These are phyloP conservation scores for Drosophila paulistorum DNA, from an alignment of 1,140 invertebrate species.

Conservation along the genomic window DNA sequence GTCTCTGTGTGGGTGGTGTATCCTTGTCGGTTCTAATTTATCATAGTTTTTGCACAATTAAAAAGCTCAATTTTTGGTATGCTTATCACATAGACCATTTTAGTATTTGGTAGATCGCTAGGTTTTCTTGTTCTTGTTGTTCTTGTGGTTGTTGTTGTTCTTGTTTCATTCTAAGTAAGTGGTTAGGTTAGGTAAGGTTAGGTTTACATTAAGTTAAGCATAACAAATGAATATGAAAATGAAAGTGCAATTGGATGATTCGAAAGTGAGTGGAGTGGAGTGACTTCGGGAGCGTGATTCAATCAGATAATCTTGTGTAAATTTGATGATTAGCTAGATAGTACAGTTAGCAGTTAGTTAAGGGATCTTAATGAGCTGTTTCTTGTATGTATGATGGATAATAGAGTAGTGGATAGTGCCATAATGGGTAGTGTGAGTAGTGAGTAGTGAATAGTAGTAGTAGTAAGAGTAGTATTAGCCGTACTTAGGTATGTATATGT, in stretches of 20 bases:
- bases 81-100: conserved; percentile 72
- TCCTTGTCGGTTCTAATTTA: conserved; percentile 15
- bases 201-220: conserved; percentile 43
- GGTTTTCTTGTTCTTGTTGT: conserved; percentile 53
- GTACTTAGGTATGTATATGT: conserved; percentile 19
- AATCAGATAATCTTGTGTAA: neutral
- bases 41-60: conserved; percentile 64
- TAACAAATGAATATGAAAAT: conserved; percentile 37
- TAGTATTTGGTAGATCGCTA: conserved; percentile 47
- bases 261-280: neutral
- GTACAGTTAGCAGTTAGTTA: conserved; percentile 5
- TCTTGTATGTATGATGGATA: neutral
- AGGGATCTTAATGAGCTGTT: conserved; percentile 2
- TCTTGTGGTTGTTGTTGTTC: conserved; percentile 40
- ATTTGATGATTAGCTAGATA: neutral
- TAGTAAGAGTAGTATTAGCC: neutral
- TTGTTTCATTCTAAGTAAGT: conserved; percentile 36
- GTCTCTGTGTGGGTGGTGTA: conserved; percentile 19
- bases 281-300: neutral
- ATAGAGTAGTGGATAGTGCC: neutral
- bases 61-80: conserved; percentile 69
- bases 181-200: conserved; percentile 41
- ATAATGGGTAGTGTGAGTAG: neutral
- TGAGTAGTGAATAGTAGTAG: neutral
- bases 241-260: neutral